Evolutionary conservation across 2,797 vertebrate species (phyloP).

Genomic region (Natrix natrix): DNA sequence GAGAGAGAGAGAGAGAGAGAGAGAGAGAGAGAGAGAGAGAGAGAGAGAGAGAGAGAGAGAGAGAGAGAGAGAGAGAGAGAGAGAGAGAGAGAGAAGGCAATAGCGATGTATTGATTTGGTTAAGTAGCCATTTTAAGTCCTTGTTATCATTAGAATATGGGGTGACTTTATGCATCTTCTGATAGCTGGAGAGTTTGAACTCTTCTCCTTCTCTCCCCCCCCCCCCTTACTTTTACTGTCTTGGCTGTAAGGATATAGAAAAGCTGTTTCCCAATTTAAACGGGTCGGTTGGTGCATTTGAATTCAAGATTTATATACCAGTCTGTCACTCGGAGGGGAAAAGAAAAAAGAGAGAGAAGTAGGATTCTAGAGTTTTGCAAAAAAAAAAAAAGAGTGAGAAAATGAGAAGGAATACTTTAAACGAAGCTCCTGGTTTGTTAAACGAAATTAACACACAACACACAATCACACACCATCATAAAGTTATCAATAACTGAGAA

Average conservation of each 20-base stretch:
- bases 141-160: constrained; percentile 57
- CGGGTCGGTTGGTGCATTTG: neutral
- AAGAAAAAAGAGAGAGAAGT: neutral
- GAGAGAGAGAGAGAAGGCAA: no score
- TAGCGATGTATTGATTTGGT: constrained; percentile 52
- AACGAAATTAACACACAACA: neutral
- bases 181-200: neutral
- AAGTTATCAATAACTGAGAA: neutral
- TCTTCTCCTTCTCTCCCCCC: neutral
- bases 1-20: no score
- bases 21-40: no score
- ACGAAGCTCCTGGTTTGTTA: constrained; percentile 6
- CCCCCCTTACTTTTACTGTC: neutral
- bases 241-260: neutral
- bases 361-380: constrained; percentile 14
- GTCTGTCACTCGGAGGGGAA: neutral
- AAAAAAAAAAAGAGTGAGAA: neutral
- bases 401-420: constrained; percentile 25
- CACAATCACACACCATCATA: neutral
- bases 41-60: no score
- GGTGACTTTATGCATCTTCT: constrained; percentile 39
- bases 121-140: constrained; percentile 63
- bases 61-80: no score
- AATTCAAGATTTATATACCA: neutral
- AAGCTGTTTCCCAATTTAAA: neutral